Evolutionary conservation across 2,113 vertebrate genomes (phyloP).

Genomic region (Eolophus roseicapilla): DNA sequence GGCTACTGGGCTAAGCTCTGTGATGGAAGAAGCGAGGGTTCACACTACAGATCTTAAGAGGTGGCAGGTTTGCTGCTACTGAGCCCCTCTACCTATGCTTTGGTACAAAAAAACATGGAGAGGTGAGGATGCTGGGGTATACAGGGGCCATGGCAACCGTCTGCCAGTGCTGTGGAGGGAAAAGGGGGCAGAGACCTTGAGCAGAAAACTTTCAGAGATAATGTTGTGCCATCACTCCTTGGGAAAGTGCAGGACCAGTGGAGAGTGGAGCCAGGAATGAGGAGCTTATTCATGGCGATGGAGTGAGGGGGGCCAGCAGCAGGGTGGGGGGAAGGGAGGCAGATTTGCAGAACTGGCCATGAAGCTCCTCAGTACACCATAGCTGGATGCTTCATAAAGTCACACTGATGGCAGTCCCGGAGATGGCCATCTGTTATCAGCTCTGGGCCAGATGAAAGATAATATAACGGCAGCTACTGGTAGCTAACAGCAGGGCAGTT

Average conservation of each 20-base stretch:
- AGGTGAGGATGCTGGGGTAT: not conserved
- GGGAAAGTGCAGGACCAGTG: conserved; percentile 56
- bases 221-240: not conserved
- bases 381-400: conserved; percentile 79
- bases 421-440: conserved; percentile 79
- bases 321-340: conserved; percentile 26
- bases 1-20: not conserved
- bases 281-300: conserved; percentile 50
- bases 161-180: not conserved
- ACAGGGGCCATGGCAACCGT: rapidly evolving
- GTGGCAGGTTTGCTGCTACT: not conserved
- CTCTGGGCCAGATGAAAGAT: conserved; percentile 78
- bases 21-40: not conserved
- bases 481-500: conserved; percentile 70
- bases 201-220: not conserved
- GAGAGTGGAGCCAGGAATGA: conserved; percentile 69
- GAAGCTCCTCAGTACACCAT: conserved; percentile 68
- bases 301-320: conserved; percentile 22
- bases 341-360: conserved; percentile 67
- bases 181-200: not conserved
- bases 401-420: conserved; percentile 72
- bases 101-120: not conserved
- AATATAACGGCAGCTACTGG: conserved; percentile 72
- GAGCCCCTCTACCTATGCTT: not conserved
- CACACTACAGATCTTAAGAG: not conserved